Base-by-base conservation (phyloP, 2,797 vertebrate genomes). In the Brotula barbata region DNA sequence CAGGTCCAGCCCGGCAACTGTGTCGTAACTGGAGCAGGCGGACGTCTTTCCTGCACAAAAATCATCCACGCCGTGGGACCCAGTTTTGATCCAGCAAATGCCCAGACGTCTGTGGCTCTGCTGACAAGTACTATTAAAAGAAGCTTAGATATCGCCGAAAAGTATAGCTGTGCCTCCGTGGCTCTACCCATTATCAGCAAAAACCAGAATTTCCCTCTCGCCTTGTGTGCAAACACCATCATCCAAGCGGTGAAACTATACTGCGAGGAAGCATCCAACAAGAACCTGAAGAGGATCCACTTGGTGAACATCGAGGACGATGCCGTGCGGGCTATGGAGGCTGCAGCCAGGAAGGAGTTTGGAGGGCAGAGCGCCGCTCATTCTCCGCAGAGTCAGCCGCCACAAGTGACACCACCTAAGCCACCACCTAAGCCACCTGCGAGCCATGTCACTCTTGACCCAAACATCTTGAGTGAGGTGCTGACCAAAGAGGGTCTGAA, bases 61-160 rank as follows among this genome's bases (percentile, higher is more conserved):
- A 45, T 98, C 11, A 93, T 98, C 47, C 94, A 96, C 0, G 91
- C 87, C 1, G 88, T 95, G 1, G 93, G 83, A 31, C 94, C 95
- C 44, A 28, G 1, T 1, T 95, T 86, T 89, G 70, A 86, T 3
- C 0, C 0, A 6, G 5, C 2, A 5, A 48, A 84, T 2, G 15
- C 22, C 1, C 15, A 60, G 2, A 79, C 12, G 2, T 1, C 17
- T 0, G 0, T 48, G 2, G 7, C 0, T 0, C 57, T 86, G 44
- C 60, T 97, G 40, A 93, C 41, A 41, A 88, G 11, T 57, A 80
- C 25, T 0, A 88, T 98, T 36, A 89, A 43, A 68, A 77, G 17
- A 2, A 90, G 90, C 19, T 75, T 98, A 1, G 39, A 22, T 1
- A 70, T 92, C 5, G 94, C 95, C 0, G 91, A 90, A 47, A 2